Base-by-base conservation (phyloP, 2,888 invertebrate genomes). In the Pomacea canaliculata region DNA sequence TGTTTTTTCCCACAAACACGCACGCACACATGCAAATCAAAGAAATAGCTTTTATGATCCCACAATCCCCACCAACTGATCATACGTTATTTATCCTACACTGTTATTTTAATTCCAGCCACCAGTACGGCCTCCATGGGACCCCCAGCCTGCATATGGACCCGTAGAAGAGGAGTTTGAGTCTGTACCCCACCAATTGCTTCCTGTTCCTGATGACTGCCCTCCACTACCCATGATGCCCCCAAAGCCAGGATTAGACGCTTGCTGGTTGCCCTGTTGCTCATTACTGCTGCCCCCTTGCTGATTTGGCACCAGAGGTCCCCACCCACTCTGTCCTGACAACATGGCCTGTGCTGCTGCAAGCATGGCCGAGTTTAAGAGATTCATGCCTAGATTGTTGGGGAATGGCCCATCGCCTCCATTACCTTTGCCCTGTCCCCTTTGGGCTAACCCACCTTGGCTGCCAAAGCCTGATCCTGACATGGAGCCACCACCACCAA, bases 291-390 rank as follows among this genome's bases (percentile, higher is more conserved):
- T 76, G 27, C 78, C 85, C 80, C 71, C 85, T 81, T 76, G 82
- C 81, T 68, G 83, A 76, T 71, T 67, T 13, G 74, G 77, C 73
- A 76, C 73, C 76, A 82, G 69, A 12, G 76, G 76, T 12, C 81
- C 81, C 83, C 80, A 81, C 2, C 79, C 79, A 27, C 79, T 73
- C 72, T 85, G 86, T 37, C 86, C 86, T 70, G 81, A 83, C 46
- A 87, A 82, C 73, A 87, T 83, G 66, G 87, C 87, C 78, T 87
- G 87, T 37, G 87, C 87, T 48, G 87, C 87, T 9, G 87, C 87
- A 65, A 88, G 77, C 86, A 88, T 86, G 23, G 87, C 87, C 23
- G 86, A 84, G 76, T 86, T 87, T 12, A 88, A 76, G 73, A 87
- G 83, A 76, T 86, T 87, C 86, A 86, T 87, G 48, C 86, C 86